A percentile compares a stretch with the other conserved stretches of the same genome.
phyloP scores from a whole-genome alignment of 2,797 vertebrate genomes.

The Enteromius afrohamiltoni region DNA sequence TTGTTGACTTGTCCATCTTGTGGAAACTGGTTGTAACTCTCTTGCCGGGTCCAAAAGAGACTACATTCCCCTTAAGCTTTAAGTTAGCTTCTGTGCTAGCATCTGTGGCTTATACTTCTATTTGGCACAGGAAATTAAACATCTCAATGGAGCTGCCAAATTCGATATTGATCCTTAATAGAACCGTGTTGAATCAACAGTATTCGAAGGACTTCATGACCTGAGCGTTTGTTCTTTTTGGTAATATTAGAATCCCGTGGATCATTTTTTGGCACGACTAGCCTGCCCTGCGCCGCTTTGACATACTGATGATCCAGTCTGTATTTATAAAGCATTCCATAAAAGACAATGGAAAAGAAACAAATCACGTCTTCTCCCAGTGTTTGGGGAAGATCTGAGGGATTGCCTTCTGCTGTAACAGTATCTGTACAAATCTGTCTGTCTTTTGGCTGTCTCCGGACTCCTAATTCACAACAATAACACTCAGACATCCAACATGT shows the following conservation, averaged over 20 bases:
- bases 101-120: constrained; percentile 34
- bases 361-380: constrained; percentile 31
- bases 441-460: constrained; percentile 69
- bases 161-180: constrained; percentile 30
- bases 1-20: constrained; percentile 39
- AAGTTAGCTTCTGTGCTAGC: constrained; percentile 18
- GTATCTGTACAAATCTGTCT: constrained; percentile 65
- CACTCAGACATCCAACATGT: constrained; percentile 64
- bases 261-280: constrained; percentile 12
- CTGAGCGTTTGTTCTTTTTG: constrained; percentile 23
- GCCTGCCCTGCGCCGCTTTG: neutral
- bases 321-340: constrained; percentile 49
- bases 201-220: constrained; percentile 28
- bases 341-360: constrained; percentile 45
- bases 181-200: constrained; percentile 35
- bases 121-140: constrained; percentile 38
- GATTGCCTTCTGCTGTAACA: constrained; percentile 59
- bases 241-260: constrained; percentile 26
- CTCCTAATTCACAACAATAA: constrained; percentile 73
- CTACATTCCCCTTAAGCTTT: constrained; percentile 11
- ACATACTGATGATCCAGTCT: constrained; percentile 28
- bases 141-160: constrained; percentile 9
- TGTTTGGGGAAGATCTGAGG: constrained; percentile 62
- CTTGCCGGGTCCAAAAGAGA: neutral
- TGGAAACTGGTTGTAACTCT: constrained; percentile 30